A percentile compares a stretch with the other conserved stretches of the same genome.
Conservation (phyloP, 2,797 vertebrate genomes). For the Sylvia borin region DNA sequence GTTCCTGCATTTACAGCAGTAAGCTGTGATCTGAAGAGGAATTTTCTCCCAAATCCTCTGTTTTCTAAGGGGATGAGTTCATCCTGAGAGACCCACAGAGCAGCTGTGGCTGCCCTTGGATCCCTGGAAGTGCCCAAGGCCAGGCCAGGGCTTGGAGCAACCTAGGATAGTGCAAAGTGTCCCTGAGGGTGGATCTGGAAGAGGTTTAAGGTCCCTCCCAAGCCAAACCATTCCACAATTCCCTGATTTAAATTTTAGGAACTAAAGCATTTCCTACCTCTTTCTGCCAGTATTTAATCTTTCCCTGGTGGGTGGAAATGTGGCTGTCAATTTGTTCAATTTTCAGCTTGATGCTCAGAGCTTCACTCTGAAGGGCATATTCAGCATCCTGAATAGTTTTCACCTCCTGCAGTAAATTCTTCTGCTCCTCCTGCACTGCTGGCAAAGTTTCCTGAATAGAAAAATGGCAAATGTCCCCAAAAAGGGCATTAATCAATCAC, state of each 20-base stretch:
- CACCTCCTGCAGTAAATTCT: conserved; percentile 82
- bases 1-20: background rate
- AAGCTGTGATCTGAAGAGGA: background rate
- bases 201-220: background rate
- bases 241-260: background rate
- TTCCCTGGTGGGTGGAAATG: conserved; percentile 86
- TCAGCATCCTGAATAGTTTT: conserved; percentile 86
- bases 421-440: conserved; percentile 84
- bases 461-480: background rate
- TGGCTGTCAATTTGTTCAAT: conserved; percentile 88
- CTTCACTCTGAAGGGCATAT: conserved; percentile 87
- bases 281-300: conserved; percentile 94
- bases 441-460: conserved; percentile 82
- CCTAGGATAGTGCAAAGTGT: background rate
- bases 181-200: background rate
- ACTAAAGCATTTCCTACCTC: conserved; percentile 77
- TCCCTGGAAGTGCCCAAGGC: background rate
- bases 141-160: no score
- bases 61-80: background rate
- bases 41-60: background rate
- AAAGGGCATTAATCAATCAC: background rate
- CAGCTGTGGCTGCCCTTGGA: background rate
- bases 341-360: conserved; percentile 88
- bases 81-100: background rate
- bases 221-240: background rate